A percentile compares a stretch with the other conserved stretches of the same genome.
Evolutionary conservation across 2,888 invertebrate genomes (phyloP).

Genomic region (Drosophila niveifrons): DNA sequence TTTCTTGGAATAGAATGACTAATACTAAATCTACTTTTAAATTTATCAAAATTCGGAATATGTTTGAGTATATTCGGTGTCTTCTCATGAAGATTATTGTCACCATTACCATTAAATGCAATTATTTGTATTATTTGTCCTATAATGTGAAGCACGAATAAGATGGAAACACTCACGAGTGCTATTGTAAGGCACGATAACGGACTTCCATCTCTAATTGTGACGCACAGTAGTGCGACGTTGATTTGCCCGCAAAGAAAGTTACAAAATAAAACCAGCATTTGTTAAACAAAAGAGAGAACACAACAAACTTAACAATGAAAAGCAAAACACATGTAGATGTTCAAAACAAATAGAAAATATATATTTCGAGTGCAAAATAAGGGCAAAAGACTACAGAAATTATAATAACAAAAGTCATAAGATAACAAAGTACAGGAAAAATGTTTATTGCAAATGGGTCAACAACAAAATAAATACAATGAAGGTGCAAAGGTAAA

Average conservation of each 20-base stretch:
- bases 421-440: conserved; percentile 23
- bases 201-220: conserved; percentile 19
- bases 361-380: background rate
- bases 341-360: background rate
- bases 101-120: conserved; percentile 17
- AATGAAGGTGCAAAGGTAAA: conserved; percentile 10
- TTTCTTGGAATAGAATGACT: background rate
- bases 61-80: background rate
- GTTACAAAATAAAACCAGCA: conserved; percentile 16
- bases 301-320: conserved; percentile 6
- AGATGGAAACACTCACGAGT: background rate
- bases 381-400: background rate
- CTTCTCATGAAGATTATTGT: conserved; percentile 41
- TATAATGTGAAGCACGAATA: conserved; percentile 10
- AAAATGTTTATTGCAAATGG: conserved; percentile 33
- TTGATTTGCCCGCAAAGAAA: conserved; percentile 12
- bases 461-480: conserved; percentile 82
- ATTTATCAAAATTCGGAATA: conserved; percentile 23
- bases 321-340: conserved; percentile 3
- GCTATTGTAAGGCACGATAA: conserved; percentile 43
- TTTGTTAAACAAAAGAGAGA: background rate
- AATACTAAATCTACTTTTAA: background rate
- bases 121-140: conserved; percentile 20
- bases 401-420: conserved; percentile 39
- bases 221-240: conserved; percentile 28